A percentile compares a stretch with the other conserved stretches of the same genome.
phyloP scores from a whole-genome alignment of 2,113 vertebrate species.

The Scortum barcoo region DNA sequence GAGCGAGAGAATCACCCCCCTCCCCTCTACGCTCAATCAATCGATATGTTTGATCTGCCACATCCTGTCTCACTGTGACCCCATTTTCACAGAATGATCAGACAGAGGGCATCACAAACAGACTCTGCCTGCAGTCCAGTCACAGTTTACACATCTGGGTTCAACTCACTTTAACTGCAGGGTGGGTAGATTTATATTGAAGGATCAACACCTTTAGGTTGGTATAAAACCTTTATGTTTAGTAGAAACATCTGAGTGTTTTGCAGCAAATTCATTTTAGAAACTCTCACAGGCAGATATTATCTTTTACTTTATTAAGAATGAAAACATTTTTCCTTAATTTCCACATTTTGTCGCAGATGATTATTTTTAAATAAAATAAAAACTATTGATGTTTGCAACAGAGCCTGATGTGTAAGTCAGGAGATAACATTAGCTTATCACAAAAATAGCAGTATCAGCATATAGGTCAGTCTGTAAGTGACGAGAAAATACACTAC shows the following conservation, averaged over 20 bases:
- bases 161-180: not conserved
- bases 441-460: not conserved
- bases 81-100: conserved; percentile 52
- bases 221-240: not conserved
- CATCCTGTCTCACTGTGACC: conserved; percentile 72
- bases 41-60: conserved; percentile 80
- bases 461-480: not conserved
- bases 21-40: conserved; percentile 54
- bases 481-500: not conserved
- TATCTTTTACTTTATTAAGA: not conserved
- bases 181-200: not conserved
- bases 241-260: not conserved
- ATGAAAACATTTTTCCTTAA: not conserved
- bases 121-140: not conserved
- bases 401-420: not conserved
- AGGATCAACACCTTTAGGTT: not conserved
- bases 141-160: not conserved
- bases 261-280: not conserved
- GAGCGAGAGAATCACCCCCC: conserved; percentile 54
- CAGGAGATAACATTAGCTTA: not conserved
- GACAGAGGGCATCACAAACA: conserved; percentile 11
- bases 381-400: not conserved
- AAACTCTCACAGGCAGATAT: not conserved
- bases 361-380: not conserved
- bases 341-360: not conserved